Conservation (phyloP, 2,888 invertebrate species). For the Sisyra nigra region DNA sequence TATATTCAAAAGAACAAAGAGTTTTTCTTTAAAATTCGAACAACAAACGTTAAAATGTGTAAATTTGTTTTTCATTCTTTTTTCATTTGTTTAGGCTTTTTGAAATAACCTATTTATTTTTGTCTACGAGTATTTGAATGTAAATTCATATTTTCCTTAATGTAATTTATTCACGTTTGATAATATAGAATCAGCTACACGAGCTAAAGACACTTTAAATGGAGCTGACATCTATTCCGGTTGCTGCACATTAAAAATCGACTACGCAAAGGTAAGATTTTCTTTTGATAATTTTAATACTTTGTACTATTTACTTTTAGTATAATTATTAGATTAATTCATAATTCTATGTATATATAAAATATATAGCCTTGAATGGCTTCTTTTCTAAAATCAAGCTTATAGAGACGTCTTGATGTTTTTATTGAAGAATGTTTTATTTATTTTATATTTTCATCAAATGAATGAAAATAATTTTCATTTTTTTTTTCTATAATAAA, state of each 20-base stretch:
- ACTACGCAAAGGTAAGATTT: slow-evolving; percentile 87
- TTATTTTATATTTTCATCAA: too few relatives aligned
- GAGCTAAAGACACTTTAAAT: slow-evolving; percentile 89
- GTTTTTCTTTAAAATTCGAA: slow-evolving; percentile 5
- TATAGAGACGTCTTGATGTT: too few relatives aligned
- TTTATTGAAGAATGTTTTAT: too few relatives aligned
- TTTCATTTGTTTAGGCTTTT: background rate
- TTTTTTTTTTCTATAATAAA: too few relatives aligned
- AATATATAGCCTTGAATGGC: too few relatives aligned
- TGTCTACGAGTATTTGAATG: slow-evolving; percentile 1
- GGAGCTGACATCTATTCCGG: slow-evolving; percentile 99
- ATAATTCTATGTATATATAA: too few relatives aligned
- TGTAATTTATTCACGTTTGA: slow-evolving; percentile 58
- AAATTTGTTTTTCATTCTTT: background rate
- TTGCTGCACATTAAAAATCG: slow-evolving; percentile 97
- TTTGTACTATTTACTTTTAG: too few relatives aligned
- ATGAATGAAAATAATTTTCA: too few relatives aligned
- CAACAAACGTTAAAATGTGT: background rate
- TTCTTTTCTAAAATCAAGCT: too few relatives aligned
- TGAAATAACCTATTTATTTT: background rate
- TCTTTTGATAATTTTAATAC: too few relatives aligned
- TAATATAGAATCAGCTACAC: slow-evolving; percentile 78
- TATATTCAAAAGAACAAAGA: background rate
- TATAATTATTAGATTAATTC: too few relatives aligned
- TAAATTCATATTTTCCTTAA: slow-evolving; percentile 34